These are phyloP conservation scores for Seriola dumerili DNA, from an alignment of 2,113 vertebrate species.

Conservation along the genomic window DNA sequence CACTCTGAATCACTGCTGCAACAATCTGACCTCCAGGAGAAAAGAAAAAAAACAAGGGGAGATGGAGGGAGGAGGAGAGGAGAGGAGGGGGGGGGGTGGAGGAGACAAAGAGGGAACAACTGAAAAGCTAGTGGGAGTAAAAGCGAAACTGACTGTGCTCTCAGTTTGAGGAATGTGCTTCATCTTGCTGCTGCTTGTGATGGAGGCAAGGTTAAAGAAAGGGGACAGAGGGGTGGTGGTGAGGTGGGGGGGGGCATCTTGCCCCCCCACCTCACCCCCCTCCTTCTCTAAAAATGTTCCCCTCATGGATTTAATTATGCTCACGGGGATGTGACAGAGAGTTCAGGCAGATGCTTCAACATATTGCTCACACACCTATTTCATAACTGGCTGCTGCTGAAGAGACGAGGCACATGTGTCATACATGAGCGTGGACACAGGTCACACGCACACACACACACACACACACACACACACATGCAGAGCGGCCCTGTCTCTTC, in stretches of 20 bases:
- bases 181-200: background rate
- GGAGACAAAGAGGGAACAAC: constrained; percentile 50
- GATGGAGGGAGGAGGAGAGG: background rate
- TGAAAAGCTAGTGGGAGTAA: constrained; percentile 23
- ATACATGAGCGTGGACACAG: background rate
- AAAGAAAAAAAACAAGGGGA: background rate
- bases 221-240: background rate
- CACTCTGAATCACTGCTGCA: constrained; percentile 44
- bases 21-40: constrained; percentile 62
- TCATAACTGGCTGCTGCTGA: background rate
- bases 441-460: background rate
- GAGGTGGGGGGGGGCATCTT: background rate
- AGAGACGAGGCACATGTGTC: background rate
- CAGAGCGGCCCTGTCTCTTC: constrained; percentile 9
- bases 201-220: constrained; percentile 10
- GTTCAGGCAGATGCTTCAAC: constrained; percentile 23
- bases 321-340: background rate
- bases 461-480: background rate
- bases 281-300: background rate
- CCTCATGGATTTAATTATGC: background rate
- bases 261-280: no score
- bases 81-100: background rate
- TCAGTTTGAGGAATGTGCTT: constrained; percentile 6
- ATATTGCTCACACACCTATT: constrained; percentile 25
- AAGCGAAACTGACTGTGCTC: constrained; percentile 37